These are phyloP conservation scores for Dryococelus australis DNA, from an alignment of 2,888 invertebrate species.

Conservation along the genomic window DNA sequence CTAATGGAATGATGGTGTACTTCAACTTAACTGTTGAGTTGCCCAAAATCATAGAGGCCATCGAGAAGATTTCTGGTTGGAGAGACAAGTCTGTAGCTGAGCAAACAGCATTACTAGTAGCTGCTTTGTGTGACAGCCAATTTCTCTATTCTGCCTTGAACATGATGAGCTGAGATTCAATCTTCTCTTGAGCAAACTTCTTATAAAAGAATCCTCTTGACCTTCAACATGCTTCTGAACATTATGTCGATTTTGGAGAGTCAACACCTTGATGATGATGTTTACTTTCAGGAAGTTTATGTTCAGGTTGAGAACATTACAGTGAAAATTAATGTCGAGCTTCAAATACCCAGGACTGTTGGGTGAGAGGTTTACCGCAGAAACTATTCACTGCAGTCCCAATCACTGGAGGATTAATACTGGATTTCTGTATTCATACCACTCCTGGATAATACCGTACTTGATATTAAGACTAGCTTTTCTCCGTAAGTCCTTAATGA, in stretches of 20 bases:
- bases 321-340: background rate
- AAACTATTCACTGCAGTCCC: background rate
- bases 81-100: too few species aligned
- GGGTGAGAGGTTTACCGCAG: background rate
- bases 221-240: background rate
- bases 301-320: background rate
- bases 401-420: background rate
- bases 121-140: too few species aligned
- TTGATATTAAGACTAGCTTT: background rate
- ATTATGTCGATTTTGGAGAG: background rate
- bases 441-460: background rate
- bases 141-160: too few species aligned
- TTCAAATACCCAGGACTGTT: background rate
- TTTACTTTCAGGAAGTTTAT: background rate
- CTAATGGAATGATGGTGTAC: too few species aligned
- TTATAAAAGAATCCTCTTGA: background rate
- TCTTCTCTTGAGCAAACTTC: too few species aligned
- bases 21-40: too few species aligned
- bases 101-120: too few species aligned
- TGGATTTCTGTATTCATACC: background rate
- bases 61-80: too few species aligned
- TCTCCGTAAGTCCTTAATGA: background rate
- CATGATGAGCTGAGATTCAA: too few species aligned
- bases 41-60: too few species aligned
- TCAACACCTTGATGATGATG: background rate